Evolutionary conservation across 2,797 vertebrate species (phyloP), one percentile per base, ranked within the genome.

Genomic region (Thalassophryne amazonica): DNA sequence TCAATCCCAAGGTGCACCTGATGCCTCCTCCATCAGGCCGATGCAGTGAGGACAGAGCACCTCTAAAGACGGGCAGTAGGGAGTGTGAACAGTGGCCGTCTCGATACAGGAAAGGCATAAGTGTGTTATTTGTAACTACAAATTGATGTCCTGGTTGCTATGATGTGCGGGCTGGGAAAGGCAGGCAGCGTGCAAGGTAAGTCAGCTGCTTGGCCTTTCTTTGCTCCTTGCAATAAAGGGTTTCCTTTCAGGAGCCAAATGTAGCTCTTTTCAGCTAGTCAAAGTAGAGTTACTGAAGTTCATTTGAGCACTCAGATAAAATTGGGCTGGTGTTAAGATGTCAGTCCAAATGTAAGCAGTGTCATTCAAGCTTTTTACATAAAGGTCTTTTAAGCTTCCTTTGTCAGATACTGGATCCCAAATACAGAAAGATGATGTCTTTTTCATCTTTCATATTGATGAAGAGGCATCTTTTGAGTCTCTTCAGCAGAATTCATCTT

Each of bases 131-230:
- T 79, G 63, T 69, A 71, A 78, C 80, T 60, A 66, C 66, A 77
- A 85, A 86, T 78, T 65, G 60, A 57, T n/a, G n/a, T n/a, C n/a
- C n/a, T n/a, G n/a, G n/a, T n/a, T n/a, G n/a, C n/a, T 73, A 73
- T 67, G 65, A 66, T 73, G 57, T 55, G 69, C 50, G 69, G 55
- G 60, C 27, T 58, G 52, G 60, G 53, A 59, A 65, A 73, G 56
- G 66, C 66, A 15, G 60, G 67, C 45, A 21, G 73, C 63, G 51
- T 60, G 70, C 23, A 45, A 79, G 46, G 64, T 49, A n/a, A 69
- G 42, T 64, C 75, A 80, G 76, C 83, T 81, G 78, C 69, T 80
- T 51, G 22, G 62, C 60, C 41, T 80, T 75, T 81, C 53, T 78
- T 59, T 16, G 4, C 20, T 45, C 45, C 29, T 57, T 42, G 37